These are phyloP conservation scores for Conops quadrifasciatus DNA, from an alignment of 2,888 invertebrate genomes.

Conservation along the genomic window DNA sequence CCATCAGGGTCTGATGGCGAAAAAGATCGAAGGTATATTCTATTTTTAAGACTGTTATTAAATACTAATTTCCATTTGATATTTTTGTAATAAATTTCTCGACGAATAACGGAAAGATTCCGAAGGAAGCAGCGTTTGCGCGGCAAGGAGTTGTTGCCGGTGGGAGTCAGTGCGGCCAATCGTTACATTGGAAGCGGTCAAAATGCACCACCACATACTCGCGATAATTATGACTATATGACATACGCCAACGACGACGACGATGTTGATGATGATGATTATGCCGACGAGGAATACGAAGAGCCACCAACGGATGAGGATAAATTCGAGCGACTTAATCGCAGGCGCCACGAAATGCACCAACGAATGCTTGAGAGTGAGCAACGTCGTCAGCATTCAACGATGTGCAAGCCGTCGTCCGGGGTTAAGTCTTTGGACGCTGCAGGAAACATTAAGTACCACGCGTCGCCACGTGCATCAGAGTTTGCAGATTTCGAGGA, in stretches of 20 bases:
- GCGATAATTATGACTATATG: conserved; percentile 63
- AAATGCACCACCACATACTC: conserved; percentile 43
- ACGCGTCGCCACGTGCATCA: conserved; percentile 42
- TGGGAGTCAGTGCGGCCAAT: neutral
- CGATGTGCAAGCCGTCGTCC: conserved; percentile 46
- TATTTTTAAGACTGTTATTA: neutral
- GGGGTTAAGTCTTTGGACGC: conserved; percentile 21
- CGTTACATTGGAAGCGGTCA: conserved; percentile 34
- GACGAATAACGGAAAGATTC: conserved; percentile 50
- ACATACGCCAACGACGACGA: conserved; percentile 55
- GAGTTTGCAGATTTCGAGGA: conserved; percentile 56
- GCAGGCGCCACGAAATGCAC: conserved; percentile 64
- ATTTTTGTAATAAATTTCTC: neutral
- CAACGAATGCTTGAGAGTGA: conserved; percentile 63
- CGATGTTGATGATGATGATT: conserved; percentile 57
- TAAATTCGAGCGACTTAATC: conserved; percentile 63
- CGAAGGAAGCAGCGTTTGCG: conserved; percentile 67
- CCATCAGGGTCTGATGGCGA: conserved; percentile 69
- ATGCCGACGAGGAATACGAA: conserved; percentile 52
- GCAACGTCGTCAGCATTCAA: conserved; percentile 55
- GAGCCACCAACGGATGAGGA: conserved; percentile 62
- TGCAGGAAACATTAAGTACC: conserved; percentile 24
- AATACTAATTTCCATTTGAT: neutral
- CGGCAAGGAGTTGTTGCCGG: conserved; percentile 49
- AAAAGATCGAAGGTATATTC: conserved; percentile 66